These are phyloP conservation scores for Diachasmimorpha longicaudata DNA, from an alignment of 1,140 invertebrate genomes.

Conservation along the genomic window DNA sequence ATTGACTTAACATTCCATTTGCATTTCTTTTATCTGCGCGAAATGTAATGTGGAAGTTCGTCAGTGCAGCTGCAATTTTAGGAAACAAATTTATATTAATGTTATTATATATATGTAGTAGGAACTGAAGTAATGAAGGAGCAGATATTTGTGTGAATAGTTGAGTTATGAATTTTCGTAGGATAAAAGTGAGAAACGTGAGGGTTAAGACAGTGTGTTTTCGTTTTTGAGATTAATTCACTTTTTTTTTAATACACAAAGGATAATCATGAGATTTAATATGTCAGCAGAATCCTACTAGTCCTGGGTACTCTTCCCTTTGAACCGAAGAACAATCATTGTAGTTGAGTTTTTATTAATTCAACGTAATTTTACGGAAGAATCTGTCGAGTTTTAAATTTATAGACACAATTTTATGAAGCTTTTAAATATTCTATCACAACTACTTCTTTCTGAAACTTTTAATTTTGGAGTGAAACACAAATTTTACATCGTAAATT, in stretches of 20 bases:
- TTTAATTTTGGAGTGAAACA: no score
- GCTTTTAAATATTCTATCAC: no score
- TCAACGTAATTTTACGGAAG: neutral
- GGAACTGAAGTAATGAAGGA: neutral
- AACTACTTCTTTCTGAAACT: no score
- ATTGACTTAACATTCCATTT: neutral
- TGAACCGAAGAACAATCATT: neutral
- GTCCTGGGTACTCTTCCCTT: neutral
- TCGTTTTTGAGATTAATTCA: neutral
- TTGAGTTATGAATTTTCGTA: neutral
- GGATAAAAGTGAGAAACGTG: neutral
- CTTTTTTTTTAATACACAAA: neutral
- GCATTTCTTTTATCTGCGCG: neutral
- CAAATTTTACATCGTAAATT: no score
- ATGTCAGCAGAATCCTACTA: neutral
- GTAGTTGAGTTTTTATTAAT: neutral
- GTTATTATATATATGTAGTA: neutral
- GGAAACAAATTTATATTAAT: neutral
- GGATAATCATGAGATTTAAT: neutral
- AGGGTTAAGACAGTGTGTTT: neutral
- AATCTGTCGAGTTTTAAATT: neutral
- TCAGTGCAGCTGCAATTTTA: neutral
- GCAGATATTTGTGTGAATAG: neutral
- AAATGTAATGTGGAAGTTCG: neutral
- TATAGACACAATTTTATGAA: no score